Evolutionary conservation across 2,888 invertebrate genomes (phyloP), one percentile per base, ranked within the genome.

Genomic region (Petrolisthes cinctipes): DNA sequence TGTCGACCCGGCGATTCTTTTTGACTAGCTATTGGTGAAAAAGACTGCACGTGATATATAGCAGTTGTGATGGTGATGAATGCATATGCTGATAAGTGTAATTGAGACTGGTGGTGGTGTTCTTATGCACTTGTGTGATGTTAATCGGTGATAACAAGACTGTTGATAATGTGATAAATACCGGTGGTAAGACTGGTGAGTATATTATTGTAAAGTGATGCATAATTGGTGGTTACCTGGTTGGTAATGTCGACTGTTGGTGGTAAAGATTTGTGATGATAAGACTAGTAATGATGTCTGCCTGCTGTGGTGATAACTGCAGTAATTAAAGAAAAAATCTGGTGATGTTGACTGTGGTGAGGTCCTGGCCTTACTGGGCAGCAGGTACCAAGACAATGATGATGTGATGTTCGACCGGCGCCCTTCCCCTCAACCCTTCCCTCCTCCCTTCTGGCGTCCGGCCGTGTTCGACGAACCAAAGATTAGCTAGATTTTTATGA

Each of bases 401-500:
- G 78, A 51, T 78, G 78, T 78, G 71, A 71, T 71, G 54, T 78
- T 6, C 51, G 53, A 51, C 54, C 20, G 78, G 83, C 56, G 54
- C 56, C n/a, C 56, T 20, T 37, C 37, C 37, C 37, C 37, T 37
- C 37, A 37, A 37, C 37, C 37, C 37, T 37, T 37, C 37, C 37
- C 37, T 37, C n/a, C n/a, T n/a, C 56, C 57, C 37, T 56, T 23
- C 54, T 20, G 54, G 71, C 56, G 83, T 66, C 73, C 23, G 84
- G 88, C 75, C 85, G 83, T 86, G 86, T 86, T 86, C 86, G 87
- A 85, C 61, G 88, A 88, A 88, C 88, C 88, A 88, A 88, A 88
- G 88, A 88, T 88, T 88, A 84, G 84, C 56, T 88, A 88, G 88
- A 88, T 88, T 88, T 88, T 88, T 88, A 88, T 82, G 88, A 85